These are phyloP conservation scores for Drosophila conformis DNA, from an alignment of 2,888 invertebrate genomes.

Conservation along the genomic window DNA sequence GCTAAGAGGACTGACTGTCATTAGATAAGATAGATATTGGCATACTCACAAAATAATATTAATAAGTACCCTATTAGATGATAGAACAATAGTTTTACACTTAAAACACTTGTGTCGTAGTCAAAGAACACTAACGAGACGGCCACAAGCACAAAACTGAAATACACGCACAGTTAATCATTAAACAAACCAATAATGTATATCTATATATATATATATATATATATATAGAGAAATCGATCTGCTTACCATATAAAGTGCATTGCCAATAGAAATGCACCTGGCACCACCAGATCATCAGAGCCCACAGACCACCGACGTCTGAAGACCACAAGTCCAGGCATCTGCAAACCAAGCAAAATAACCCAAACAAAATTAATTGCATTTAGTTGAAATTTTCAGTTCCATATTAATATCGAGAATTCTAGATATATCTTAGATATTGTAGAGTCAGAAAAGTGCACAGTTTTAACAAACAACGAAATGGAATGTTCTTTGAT, in stretches of 20 bases:
- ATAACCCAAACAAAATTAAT: not conserved
- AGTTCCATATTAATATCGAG: not conserved
- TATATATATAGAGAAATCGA: not conserved
- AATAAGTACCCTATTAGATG: constrained; percentile 84
- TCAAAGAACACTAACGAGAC: constrained; percentile 83
- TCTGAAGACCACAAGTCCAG: constrained; percentile 93
- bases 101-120: constrained; percentile 83
- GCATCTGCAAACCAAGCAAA: constrained; percentile 87
- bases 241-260: constrained; percentile 91
- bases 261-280: constrained; percentile 90
- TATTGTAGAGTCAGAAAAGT: not conserved
- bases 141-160: constrained; percentile 83
- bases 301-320: constrained; percentile 95
- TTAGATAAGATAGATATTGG: no score
- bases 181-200: not conserved
- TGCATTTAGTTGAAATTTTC: not conserved
- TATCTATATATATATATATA: not conserved
- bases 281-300: constrained; percentile 94
- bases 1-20: not conserved
- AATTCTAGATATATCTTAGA: not conserved
- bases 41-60: constrained; percentile 84
- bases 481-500: not conserved
- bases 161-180: constrained; percentile 29
- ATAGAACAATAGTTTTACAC: constrained; percentile 84
- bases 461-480: not conserved